phyloP scores from a whole-genome alignment of 2,888 invertebrate genomes.

The Oscheius myriophilus region DNA sequence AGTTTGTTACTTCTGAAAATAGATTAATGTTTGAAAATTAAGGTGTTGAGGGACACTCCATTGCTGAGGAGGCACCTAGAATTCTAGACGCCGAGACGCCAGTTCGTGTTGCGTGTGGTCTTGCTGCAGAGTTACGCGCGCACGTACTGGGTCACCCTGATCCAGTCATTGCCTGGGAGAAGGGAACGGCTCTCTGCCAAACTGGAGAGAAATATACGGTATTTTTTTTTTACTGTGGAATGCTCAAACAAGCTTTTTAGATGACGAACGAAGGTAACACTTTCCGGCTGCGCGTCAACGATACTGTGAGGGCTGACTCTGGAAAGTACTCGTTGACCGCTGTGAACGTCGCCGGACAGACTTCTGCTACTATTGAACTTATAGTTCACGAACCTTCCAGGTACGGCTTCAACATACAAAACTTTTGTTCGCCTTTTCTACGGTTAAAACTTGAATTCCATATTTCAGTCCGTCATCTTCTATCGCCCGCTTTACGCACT shows the following conservation, averaged over 20 bases:
- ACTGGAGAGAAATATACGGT: constrained; percentile 54
- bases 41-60: constrained; percentile 38
- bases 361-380: constrained; percentile 43
- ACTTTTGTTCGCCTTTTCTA: not conserved
- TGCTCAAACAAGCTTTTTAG: constrained; percentile 34
- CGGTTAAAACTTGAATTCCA: too few species aligned
- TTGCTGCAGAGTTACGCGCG: constrained; percentile 50
- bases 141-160: constrained; percentile 59
- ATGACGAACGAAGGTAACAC: constrained; percentile 55
- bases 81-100: constrained; percentile 47
- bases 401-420: too few species aligned
- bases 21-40: not conserved
- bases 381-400: constrained; percentile 43
- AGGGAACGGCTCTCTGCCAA: constrained; percentile 34
- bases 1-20: constrained; percentile 34
- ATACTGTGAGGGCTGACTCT: constrained; percentile 50
- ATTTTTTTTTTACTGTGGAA: not conserved
- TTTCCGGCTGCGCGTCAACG: constrained; percentile 57
- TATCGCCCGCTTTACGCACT: constrained; percentile 58
- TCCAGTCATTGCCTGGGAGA: constrained; percentile 62
- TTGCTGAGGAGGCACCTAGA: constrained; percentile 53
- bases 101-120: constrained; percentile 46
- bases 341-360: constrained; percentile 55
- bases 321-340: constrained; percentile 61
- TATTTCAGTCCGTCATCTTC: constrained; percentile 26